phyloP scores from a whole-genome alignment of 2,888 invertebrate species.

The Hoplodrina blanda region DNA sequence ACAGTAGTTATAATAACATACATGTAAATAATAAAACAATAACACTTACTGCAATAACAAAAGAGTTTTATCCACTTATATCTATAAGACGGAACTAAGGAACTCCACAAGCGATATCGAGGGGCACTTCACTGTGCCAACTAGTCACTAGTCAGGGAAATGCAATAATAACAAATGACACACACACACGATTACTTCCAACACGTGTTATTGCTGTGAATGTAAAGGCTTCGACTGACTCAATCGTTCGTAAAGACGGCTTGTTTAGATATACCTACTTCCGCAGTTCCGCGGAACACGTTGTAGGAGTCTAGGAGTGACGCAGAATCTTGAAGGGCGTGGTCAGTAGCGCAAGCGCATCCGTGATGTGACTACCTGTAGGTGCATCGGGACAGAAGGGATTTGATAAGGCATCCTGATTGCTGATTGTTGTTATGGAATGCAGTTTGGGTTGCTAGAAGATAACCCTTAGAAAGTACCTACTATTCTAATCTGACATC shows the following conservation, averaged over 20 bases:
- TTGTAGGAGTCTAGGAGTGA: conserved; percentile 2
- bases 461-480: too few species aligned
- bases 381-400: not conserved
- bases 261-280: conserved; percentile 20
- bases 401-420: too few species aligned
- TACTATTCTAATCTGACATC: too few species aligned
- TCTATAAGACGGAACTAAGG: not conserved
- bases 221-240: conserved; percentile 19
- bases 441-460: too few species aligned
- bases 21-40: not conserved
- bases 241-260: conserved; percentile 23
- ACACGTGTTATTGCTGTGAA: conserved; percentile 24
- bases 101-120: not conserved
- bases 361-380: not conserved
- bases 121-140: conserved; percentile 16
- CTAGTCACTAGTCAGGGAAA: conserved; percentile 23
- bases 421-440: too few species aligned
- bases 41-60: conserved; percentile 4
- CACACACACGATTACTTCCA: conserved; percentile 14
- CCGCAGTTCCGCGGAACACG: conserved; percentile 5
- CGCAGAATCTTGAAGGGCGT: conserved; percentile 18
- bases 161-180: conserved; percentile 26
- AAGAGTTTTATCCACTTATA: conserved; percentile 1
- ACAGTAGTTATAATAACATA: too few species aligned
- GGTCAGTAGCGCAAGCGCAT: conserved; percentile 18